A percentile compares a stretch with the other conserved stretches of the same genome.
phyloP scores from a whole-genome alignment of 2,797 vertebrate genomes.

The Percopsis omiscomaycus region DNA sequence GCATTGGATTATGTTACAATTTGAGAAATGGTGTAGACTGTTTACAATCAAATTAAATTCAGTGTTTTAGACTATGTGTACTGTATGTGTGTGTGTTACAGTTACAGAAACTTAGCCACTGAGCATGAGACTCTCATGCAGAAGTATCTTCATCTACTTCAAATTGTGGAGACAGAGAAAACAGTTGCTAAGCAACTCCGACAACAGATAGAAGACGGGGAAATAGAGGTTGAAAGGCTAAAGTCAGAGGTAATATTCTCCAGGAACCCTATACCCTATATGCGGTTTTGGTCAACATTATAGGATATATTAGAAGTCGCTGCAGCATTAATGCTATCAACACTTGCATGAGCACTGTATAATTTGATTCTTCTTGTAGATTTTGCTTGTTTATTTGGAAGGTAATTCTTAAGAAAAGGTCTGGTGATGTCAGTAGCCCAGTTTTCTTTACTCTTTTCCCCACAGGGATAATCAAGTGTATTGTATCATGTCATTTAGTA shows the following conservation, averaged over 20 bases:
- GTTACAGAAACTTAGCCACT: slow-evolving; percentile 95
- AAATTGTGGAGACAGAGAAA: slow-evolving; percentile 99
- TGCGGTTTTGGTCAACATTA: neutral
- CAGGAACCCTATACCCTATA: slow-evolving; percentile 10
- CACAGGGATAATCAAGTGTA: too few relatives aligned
- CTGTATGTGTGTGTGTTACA: slow-evolving; percentile 56
- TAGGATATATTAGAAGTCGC: neutral
- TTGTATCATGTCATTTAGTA: too few relatives aligned
- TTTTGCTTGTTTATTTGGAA: neutral
- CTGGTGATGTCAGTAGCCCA: too few relatives aligned
- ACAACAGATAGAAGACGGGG: slow-evolving; percentile 97
- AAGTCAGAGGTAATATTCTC: slow-evolving; percentile 90
- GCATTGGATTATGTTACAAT: too few relatives aligned
- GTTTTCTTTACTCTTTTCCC: too few relatives aligned
- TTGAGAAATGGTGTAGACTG: too few relatives aligned
- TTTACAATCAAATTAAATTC: too few relatives aligned
- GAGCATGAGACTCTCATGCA: slow-evolving; percentile 97
- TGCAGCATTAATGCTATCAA: too few relatives aligned
- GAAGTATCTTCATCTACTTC: slow-evolving; percentile 98
- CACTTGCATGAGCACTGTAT: too few relatives aligned
- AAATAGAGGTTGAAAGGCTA: slow-evolving; percentile 95
- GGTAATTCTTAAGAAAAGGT: too few relatives aligned
- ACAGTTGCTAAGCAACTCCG: slow-evolving; percentile 97
- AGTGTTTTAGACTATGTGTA: slow-evolving; percentile 15
- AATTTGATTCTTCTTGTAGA: too few relatives aligned